phyloP scores from a whole-genome alignment of 2,113 vertebrate species.

The Sitta europaea region DNA sequence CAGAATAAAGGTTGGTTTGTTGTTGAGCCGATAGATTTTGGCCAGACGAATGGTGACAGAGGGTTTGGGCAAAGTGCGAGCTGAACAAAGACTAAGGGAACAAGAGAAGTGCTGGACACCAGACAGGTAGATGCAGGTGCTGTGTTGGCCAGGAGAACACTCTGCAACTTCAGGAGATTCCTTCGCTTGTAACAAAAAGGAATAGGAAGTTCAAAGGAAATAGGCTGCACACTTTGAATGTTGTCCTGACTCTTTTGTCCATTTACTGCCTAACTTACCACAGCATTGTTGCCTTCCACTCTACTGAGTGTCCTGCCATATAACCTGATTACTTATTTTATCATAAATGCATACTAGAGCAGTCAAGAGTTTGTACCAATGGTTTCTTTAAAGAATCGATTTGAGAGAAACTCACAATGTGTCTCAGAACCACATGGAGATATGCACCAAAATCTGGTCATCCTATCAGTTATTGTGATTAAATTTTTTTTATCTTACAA shows the following conservation, averaged over 20 bases:
- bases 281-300: background rate
- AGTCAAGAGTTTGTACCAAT: background rate
- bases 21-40: background rate
- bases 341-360: background rate
- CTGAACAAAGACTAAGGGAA: background rate
- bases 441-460: background rate
- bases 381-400: background rate
- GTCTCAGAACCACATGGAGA: background rate
- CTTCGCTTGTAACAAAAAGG: background rate
- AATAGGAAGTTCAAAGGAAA: background rate
- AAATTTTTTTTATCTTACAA: background rate
- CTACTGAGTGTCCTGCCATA: background rate
- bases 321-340: background rate
- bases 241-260: background rate
- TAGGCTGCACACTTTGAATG: background rate
- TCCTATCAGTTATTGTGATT: background rate
- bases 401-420: background rate
- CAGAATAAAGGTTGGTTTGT: background rate
- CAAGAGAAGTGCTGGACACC: background rate
- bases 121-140: accelerated
- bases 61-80: background rate
- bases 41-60: background rate
- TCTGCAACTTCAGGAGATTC: background rate
- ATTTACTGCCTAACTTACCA: background rate
- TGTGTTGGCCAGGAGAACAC: background rate